Conservation (phyloP, 2,113 vertebrate species). For the Calcarius ornatus region DNA sequence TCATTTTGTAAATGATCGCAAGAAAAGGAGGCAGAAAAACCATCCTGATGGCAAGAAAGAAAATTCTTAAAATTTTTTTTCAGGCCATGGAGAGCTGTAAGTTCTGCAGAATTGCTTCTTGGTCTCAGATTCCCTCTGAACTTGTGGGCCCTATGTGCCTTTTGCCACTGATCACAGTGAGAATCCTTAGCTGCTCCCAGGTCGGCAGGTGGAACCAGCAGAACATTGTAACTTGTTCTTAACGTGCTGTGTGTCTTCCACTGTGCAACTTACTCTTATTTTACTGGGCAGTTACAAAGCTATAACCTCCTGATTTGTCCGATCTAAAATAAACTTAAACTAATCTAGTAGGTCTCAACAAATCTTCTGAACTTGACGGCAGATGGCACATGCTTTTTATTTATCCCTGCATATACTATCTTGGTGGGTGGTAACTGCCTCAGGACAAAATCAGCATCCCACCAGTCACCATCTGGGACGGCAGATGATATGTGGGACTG, state of each 20-base stretch:
- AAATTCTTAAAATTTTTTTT: background rate
- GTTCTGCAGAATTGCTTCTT: background rate
- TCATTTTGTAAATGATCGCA: background rate
- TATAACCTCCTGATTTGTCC: background rate
- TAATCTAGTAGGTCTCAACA: constrained; percentile 2
- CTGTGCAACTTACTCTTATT: background rate
- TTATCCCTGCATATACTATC: constrained; percentile 50
- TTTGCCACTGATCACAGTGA: background rate
- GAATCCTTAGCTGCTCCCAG: background rate
- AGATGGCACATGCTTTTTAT: constrained; percentile 63
- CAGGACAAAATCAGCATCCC: constrained; percentile 62
- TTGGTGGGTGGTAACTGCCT: constrained; percentile 58
- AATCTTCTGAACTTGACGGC: constrained; percentile 16
- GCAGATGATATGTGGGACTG: constrained; percentile 61
- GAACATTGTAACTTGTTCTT: background rate
- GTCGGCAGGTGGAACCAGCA: background rate
- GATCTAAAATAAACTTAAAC: background rate
- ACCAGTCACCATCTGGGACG: constrained; percentile 62
- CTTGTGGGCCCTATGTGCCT: background rate
- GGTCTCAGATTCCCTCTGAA: background rate
- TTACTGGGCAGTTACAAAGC: background rate
- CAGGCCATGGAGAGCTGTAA: background rate
- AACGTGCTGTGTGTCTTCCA: background rate
- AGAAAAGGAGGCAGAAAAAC: background rate
- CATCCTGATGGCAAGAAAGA: background rate